Conservation (phyloP, 1,140 invertebrate species). For the Episyrphus balteatus region DNA sequence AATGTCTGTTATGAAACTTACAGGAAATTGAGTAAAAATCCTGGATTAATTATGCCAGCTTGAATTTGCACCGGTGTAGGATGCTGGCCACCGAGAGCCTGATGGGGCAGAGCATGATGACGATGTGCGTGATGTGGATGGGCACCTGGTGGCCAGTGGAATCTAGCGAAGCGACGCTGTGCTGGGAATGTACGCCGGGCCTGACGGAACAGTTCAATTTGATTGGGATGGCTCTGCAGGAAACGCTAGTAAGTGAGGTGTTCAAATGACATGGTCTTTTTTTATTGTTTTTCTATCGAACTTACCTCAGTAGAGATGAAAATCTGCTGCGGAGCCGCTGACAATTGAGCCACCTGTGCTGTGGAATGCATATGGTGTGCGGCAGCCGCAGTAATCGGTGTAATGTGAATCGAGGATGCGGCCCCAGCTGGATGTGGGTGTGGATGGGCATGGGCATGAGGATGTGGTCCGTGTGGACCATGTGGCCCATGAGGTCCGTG, state of each 20-base stretch:
- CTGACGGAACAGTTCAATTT: conserved; percentile 38
- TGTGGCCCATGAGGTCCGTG: background rate
- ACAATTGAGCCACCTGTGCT: conserved; percentile 30
- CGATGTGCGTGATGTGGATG: conserved; percentile 24
- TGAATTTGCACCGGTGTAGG: conserved; percentile 37
- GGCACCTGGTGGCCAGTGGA: conserved; percentile 38
- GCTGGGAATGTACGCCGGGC: conserved; percentile 38
- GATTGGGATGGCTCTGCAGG: conserved; percentile 34
- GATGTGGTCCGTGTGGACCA: background rate
- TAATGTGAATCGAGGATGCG: conserved; percentile 36
- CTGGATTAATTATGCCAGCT: conserved; percentile 49
- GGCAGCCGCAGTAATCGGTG: conserved; percentile 36
- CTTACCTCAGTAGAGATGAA: conserved; percentile 42
- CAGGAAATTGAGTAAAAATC: conserved; percentile 71
- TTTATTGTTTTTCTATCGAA: too few relatives aligned
- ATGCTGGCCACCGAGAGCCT: conserved; percentile 36
- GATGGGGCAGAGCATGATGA: conserved; percentile 30
- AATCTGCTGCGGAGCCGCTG: conserved; percentile 33
- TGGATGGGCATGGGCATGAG: conserved; percentile 30
- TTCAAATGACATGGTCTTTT: conserved; percentile 12
- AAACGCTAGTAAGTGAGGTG: conserved; percentile 40
- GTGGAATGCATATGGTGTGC: conserved; percentile 30
- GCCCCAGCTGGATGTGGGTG: conserved; percentile 32
- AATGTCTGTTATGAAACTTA: conserved; percentile 39
- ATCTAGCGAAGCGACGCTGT: conserved; percentile 39